Conservation (phyloP, 2,113 vertebrate species). For the Malaclemys terrapin region DNA sequence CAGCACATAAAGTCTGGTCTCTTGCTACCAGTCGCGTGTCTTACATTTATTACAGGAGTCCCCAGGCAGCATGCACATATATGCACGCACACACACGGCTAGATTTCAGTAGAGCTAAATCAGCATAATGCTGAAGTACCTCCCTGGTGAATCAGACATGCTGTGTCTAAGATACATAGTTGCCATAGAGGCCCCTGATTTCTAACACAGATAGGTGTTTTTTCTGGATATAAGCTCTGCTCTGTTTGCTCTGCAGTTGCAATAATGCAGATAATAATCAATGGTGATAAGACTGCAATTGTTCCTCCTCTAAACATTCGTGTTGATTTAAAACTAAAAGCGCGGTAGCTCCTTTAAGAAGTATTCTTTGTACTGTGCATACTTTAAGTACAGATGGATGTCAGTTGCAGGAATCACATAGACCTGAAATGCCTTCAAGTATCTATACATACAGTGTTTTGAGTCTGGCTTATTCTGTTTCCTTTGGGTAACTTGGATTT, state of each 20-base stretch:
- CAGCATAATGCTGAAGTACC: background rate
- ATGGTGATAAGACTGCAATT: background rate
- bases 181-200: background rate
- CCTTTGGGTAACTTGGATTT: slow-evolving; percentile 35
- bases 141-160: background rate
- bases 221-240: background rate
- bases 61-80: fast-evolving
- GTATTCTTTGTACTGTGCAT: background rate
- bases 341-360: background rate
- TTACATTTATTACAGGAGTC: background rate
- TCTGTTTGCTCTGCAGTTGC: background rate
- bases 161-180: background rate
- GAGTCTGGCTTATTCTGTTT: slow-evolving; percentile 1
- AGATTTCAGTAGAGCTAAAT: background rate
- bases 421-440: background rate
- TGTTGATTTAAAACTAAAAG: background rate
- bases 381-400: background rate
- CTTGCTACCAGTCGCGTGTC: background rate
- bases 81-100: background rate
- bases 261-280: background rate
- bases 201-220: background rate
- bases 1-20: background rate
- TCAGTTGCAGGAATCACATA: background rate
- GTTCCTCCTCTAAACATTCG: background rate
- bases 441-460: background rate